phyloP scores from a whole-genome alignment of 2,888 invertebrate species.

The Pseudococcus viburni region DNA sequence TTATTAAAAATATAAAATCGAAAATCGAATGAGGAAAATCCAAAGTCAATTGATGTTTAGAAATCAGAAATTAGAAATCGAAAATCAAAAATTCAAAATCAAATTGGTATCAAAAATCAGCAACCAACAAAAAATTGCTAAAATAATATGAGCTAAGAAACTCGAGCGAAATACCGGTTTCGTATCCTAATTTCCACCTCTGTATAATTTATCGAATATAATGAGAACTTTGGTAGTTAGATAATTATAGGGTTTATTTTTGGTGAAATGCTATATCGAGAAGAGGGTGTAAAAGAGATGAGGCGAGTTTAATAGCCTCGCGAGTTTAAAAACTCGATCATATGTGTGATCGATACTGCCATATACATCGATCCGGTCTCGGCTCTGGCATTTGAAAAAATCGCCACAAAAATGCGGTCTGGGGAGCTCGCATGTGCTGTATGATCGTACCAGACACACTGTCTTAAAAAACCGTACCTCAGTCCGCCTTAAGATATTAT shows the following conservation, averaged over 20 bases:
- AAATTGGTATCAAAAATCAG: too few relatives aligned
- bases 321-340: background rate
- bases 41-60: too few relatives aligned
- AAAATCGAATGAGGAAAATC: too few relatives aligned
- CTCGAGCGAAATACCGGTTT: conserved; percentile 49
- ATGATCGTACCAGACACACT: conserved; percentile 54
- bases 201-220: conserved; percentile 35
- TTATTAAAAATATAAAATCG: too few relatives aligned
- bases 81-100: too few relatives aligned
- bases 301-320: conserved; percentile 16
- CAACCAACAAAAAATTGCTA: too few relatives aligned
- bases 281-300: conserved; percentile 23
- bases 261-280: conserved; percentile 14
- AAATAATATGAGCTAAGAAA: too few relatives aligned
- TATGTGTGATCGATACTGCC: background rate
- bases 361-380: background rate
- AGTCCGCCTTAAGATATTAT: conserved; percentile 48
- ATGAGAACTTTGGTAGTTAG: conserved; percentile 56
- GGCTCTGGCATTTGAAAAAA: background rate
- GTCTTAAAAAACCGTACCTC: background rate
- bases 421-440: background rate
- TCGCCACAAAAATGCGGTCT: background rate
- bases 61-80: too few relatives aligned
- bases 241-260: conserved; percentile 57
- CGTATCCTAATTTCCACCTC: conserved; percentile 25